These are phyloP conservation scores for Fulica atra DNA, from an alignment of 2,113 vertebrate species.

Conservation along the genomic window DNA sequence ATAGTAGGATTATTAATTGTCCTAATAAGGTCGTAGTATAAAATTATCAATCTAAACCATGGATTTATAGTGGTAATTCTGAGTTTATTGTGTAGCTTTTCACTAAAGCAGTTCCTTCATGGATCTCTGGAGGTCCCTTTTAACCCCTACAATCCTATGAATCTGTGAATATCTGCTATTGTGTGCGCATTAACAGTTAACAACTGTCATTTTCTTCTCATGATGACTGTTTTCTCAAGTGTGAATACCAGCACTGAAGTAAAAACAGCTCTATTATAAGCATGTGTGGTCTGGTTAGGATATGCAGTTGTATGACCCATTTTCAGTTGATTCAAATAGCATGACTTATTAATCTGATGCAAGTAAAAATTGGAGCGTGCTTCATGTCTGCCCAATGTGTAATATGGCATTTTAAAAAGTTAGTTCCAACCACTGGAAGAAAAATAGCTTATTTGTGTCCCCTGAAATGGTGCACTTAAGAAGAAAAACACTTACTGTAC, in stretches of 20 bases:
- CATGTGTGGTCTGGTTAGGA: not conserved
- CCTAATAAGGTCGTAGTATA: not conserved
- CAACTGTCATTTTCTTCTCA: not conserved
- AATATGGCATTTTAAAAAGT: not conserved
- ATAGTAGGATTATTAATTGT: not conserved
- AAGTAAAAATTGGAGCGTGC: not conserved
- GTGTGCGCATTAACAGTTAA: not conserved
- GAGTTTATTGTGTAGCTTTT: not conserved
- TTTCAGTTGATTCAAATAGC: not conserved
- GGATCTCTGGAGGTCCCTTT: no score
- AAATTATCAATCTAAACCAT: not conserved
- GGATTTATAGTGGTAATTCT: not conserved
- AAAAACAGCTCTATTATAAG: not conserved
- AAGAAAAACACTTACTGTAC: constrained; percentile 19
- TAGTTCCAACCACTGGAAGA: not conserved
- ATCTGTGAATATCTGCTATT: not conserved
- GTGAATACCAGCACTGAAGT: not conserved
- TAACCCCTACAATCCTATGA: no score
- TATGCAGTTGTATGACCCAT: not conserved
- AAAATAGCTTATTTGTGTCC: constrained; percentile 26
- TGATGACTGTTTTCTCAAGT: not conserved
- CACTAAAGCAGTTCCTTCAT: not conserved
- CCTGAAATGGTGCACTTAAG: constrained; percentile 2
- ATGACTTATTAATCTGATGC: not conserved
- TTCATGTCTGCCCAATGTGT: not conserved